phyloP scores from a whole-genome alignment of 2,113 vertebrate genomes.

The Heterotilapia buettikoferi region DNA sequence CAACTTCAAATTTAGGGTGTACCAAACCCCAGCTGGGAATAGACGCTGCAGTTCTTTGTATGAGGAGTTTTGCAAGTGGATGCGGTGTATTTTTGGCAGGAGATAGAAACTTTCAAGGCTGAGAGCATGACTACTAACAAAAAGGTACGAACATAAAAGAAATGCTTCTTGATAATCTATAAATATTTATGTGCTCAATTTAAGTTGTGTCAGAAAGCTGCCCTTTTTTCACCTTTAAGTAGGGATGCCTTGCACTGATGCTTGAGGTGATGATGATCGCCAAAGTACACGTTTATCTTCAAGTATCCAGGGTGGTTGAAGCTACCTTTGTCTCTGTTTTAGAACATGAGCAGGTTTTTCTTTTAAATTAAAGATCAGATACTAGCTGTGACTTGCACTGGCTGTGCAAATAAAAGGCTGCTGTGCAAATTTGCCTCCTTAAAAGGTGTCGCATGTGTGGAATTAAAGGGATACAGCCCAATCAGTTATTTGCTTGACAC shows the following conservation, averaged over 20 bases:
- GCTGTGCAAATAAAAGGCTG: slow-evolving; percentile 3
- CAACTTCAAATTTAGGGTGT: slow-evolving; percentile 4
- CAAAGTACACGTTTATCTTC: not conserved
- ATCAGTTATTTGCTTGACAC: not conserved
- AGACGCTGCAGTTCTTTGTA: not conserved
- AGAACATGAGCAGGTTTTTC: not conserved
- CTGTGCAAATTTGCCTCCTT: slow-evolving; percentile 16
- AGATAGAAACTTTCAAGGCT: not conserved
- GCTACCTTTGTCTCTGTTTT: not conserved
- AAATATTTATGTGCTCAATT: not conserved
- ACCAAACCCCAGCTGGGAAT: slow-evolving; percentile 1
- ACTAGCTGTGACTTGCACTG: slow-evolving; percentile 5
- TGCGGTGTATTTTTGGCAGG: not conserved
- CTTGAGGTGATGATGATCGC: not conserved
- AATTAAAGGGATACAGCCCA: not conserved
- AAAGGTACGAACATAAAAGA: not conserved
- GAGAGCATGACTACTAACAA: not conserved
- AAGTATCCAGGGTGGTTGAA: not conserved
- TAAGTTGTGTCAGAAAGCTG: not conserved
- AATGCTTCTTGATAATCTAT: not conserved
- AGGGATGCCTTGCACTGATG: not conserved
- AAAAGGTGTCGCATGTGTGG: not conserved
- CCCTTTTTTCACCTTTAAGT: not conserved
- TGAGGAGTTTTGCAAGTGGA: not conserved
- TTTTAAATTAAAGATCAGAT: slow-evolving; percentile 1